Percentiles rank a stretch among this genome's conserved stretches.
These are phyloP conservation scores for Parazoanthus darwini DNA, from an alignment of 92 coral and sea anemone genomes.

Conservation along the genomic window DNA sequence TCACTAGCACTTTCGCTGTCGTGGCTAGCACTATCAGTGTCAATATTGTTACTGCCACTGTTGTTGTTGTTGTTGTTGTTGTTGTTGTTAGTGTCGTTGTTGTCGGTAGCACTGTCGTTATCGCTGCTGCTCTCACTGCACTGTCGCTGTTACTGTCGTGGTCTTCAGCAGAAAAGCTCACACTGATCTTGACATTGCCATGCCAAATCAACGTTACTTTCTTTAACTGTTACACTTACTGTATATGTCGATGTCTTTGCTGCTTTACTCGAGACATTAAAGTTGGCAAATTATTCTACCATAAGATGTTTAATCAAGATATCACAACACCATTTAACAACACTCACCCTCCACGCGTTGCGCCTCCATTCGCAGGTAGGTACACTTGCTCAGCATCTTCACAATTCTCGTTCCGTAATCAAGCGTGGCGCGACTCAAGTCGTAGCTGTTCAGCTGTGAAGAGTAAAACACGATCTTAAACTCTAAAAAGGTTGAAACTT, in stretches of 20 bases:
- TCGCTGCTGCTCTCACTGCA: no score
- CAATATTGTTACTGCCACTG: not conserved
- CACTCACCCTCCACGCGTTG: constrained; percentile 80
- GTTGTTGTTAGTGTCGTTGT: no score
- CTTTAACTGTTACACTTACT: no score
- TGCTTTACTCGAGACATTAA: not conserved
- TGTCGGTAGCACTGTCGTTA: no score
- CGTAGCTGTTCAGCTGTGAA: constrained; percentile 83
- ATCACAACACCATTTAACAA: no score
- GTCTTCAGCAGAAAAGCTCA: no score
- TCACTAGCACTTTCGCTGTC: not conserved
- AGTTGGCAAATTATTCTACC: not conserved
- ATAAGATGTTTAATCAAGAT: not conserved
- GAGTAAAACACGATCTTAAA: not conserved
- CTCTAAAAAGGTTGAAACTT: no score
- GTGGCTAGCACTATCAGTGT: not conserved
- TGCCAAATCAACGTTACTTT: no score
- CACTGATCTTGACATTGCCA: no score
- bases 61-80: not conserved
- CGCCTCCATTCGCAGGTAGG: constrained; percentile 93
- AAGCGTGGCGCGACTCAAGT: constrained; percentile 83
- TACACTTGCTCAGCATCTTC: constrained; percentile 80
- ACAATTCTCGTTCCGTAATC: constrained; percentile 96
- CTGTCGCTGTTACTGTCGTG: no score
- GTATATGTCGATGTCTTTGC: no score